phyloP scores from a whole-genome alignment of 1,140 invertebrate genomes.

The Ceratina australensis region DNA sequence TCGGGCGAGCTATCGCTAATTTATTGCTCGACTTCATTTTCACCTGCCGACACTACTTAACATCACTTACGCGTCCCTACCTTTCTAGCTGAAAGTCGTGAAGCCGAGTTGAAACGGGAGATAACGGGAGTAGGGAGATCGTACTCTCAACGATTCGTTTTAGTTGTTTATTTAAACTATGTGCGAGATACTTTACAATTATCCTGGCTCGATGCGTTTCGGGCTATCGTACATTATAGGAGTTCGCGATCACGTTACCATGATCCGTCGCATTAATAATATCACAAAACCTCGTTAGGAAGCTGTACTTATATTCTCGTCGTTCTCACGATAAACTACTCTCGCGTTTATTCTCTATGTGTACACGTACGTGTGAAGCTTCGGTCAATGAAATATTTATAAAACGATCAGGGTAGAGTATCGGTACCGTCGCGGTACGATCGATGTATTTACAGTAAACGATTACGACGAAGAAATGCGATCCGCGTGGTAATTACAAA shows the following conservation, averaged over 20 bases:
- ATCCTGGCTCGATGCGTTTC: conserved; percentile 4
- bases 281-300: neutral
- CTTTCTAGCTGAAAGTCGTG: neutral
- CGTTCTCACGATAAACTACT: neutral
- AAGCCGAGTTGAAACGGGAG: neutral
- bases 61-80: neutral
- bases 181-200: neutral
- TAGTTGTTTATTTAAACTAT: conserved; percentile 26
- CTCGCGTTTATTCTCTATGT: neutral
- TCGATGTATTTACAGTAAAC: no score
- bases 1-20: conserved; percentile 20
- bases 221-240: conserved; percentile 10
- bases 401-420: no score
- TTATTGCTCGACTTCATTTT: conserved; percentile 47
- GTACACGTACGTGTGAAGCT: no score
- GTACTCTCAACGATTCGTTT: neutral
- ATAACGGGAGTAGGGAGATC: neutral
- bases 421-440: no score
- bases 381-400: no score
- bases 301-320: neutral
- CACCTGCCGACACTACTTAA: neutral
- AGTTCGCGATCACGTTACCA: conserved; percentile 36
- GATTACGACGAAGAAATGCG: no score
- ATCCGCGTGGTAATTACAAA: no score
- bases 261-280: neutral